Base-by-base conservation (phyloP, 2,888 invertebrate species). In the Thecophora atra region DNA sequence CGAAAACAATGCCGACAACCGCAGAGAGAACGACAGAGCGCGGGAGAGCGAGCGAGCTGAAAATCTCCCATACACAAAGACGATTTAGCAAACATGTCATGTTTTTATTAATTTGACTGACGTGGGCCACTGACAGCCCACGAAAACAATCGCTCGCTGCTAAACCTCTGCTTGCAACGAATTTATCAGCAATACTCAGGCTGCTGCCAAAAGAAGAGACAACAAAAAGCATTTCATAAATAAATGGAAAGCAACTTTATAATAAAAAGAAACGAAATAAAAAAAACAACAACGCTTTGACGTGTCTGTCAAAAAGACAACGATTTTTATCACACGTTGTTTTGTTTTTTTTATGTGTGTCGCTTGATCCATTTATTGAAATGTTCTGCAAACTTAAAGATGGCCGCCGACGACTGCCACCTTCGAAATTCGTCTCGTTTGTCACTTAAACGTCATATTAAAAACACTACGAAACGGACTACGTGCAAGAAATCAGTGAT, bases 91-190 rank as follows among this genome's bases (percentile, higher is more conserved):
- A 72, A 68, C 62, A 64, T 69, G 72, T 68, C 72, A 68, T 72
- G 72, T 72, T 72, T 68, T 62, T 72, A 72, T 72, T 72, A 72
- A 72, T 63, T 72, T 58, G 62, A 72, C 56, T 58, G 67, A 72
- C 56, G 63, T 68, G 63, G 63, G 7, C 54, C 72, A 68, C 62
- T 70, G 70, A 70, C 62, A 70, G 13, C 60, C 26, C 13, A 28
- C 54, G 5, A 54, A 21, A 26, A 26, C 26, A 28, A 28, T 28
- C 24, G 24, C 28, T 58, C n/a, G 13, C 21, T 24, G 56, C 6
- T n/a, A n/a, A n/a, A n/a, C n/a, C n/a, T n/a, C n/a, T n/a, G 11
- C 21, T 4, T n/a, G 56, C n/a, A 21, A 56, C 24, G 56, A 56
- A 56, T 56, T 56, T 56, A 21, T 56, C 44, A 44, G 13, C 47